A percentile compares a stretch with the other conserved stretches of the same genome.
Evolutionary conservation across 2,888 invertebrate genomes (phyloP).

Genomic region (Yponomeuta evonymella): DNA sequence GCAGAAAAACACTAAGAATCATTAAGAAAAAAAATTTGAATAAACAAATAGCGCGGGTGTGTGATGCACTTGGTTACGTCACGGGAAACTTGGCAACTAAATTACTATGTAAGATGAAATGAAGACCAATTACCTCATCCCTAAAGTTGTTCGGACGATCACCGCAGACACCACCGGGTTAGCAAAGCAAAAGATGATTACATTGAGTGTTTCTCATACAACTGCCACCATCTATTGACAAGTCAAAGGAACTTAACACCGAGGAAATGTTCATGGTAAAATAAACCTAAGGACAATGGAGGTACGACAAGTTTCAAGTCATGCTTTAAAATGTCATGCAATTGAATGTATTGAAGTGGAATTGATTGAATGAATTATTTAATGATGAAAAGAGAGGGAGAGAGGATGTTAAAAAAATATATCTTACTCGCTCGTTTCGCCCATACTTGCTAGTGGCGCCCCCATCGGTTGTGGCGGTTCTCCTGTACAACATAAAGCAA

Average conservation of each 20-base stretch:
- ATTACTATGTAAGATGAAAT: neutral
- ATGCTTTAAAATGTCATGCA: neutral
- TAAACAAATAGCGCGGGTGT: no score
- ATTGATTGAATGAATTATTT: neutral
- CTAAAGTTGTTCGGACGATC: constrained; percentile 55
- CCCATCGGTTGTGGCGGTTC: constrained; percentile 71
- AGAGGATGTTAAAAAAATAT: neutral
- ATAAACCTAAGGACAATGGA: neutral
- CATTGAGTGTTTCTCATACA: constrained; percentile 74
- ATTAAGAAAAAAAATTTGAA: no score
- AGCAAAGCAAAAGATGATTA: constrained; percentile 75
- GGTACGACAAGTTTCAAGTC: neutral
- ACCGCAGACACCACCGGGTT: constrained; percentile 63
- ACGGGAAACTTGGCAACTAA: no score
- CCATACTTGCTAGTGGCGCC: constrained; percentile 78
- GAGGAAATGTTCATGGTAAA: constrained; percentile 34
- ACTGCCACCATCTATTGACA: constrained; percentile 69
- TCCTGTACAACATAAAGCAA: constrained; percentile 33
- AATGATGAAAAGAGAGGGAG: neutral
- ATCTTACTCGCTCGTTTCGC: constrained; percentile 80
- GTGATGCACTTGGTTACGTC: no score
- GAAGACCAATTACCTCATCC: constrained; percentile 56
- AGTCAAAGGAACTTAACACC: neutral
- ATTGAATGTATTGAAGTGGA: neutral
- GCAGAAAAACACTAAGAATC: no score